These are phyloP conservation scores for Genyomyrus donnyi DNA, from an alignment of 2,113 vertebrate species.

Conservation along the genomic window DNA sequence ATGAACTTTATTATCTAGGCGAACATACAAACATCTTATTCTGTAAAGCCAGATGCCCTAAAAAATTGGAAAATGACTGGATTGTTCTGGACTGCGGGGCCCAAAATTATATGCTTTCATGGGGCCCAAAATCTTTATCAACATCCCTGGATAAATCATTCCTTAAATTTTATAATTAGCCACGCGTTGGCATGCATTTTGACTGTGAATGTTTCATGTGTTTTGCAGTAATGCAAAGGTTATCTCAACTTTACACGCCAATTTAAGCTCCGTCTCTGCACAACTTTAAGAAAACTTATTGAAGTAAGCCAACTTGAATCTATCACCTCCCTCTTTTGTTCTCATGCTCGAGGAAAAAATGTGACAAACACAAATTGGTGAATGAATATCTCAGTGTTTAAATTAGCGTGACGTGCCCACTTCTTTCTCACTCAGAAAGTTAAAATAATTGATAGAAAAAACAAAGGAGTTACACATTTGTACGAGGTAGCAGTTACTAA, in stretches of 20 bases:
- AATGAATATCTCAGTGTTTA: slow-evolving; percentile 28
- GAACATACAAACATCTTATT: neutral
- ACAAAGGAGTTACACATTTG: slow-evolving; percentile 16
- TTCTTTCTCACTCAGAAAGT: slow-evolving; percentile 19
- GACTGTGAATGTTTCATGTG: neutral
- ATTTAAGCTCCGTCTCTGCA: neutral
- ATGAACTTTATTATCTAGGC: neutral
- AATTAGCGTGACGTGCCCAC: slow-evolving; percentile 22
- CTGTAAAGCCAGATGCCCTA: neutral
- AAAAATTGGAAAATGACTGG: too few species aligned
- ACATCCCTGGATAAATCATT: neutral
- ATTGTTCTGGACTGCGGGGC: too few species aligned
- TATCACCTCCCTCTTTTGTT: slow-evolving; percentile 1
- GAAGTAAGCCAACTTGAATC: neutral
- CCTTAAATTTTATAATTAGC: neutral
- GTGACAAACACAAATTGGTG: slow-evolving; percentile 19
- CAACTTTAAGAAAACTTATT: slow-evolving; percentile 3
- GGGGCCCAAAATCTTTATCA: too few species aligned
- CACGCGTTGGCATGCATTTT: neutral
- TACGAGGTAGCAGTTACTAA: slow-evolving; percentile 18
- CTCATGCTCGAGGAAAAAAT: neutral
- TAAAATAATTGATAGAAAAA: slow-evolving; percentile 11
- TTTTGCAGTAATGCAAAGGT: neutral
- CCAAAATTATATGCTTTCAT: too few species aligned
- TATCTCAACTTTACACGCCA: neutral